phyloP scores from a whole-genome alignment of 92 coral and sea anemone genomes.

The Epizoanthus scotinus region DNA sequence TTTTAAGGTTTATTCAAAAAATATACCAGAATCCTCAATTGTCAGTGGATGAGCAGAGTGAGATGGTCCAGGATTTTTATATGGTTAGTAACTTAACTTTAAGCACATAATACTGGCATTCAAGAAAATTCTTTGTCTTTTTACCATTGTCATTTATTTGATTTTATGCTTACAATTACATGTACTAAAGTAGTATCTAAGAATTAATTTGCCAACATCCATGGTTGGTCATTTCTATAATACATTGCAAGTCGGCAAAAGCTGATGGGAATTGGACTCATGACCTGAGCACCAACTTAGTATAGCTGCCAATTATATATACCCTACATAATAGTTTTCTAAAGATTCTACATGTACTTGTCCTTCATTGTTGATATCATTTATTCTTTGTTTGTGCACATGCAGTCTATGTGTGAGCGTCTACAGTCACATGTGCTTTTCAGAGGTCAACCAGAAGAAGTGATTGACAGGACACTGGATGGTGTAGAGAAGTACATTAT shows the following conservation, averaged over 20 bases:
- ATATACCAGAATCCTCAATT: slow-evolving; percentile 65
- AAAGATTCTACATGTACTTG: too few species aligned
- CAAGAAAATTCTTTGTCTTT: not conserved
- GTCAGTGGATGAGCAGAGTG: slow-evolving; percentile 89
- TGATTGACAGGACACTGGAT: slow-evolving; percentile 81
- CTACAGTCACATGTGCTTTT: slow-evolving; percentile 81
- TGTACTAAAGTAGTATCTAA: too few species aligned
- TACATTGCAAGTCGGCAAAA: too few species aligned
- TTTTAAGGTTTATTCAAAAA: slow-evolving; percentile 74
- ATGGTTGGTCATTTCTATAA: too few species aligned
- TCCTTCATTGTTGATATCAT: too few species aligned
- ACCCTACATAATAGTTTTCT: too few species aligned
- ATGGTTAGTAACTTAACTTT: slow-evolving; percentile 60
- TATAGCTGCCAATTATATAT: too few species aligned
- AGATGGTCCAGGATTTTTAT: slow-evolving; percentile 95
- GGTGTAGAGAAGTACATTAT: slow-evolving; percentile 93
- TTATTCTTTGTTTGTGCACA: not conserved
- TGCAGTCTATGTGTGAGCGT: slow-evolving; percentile 90
- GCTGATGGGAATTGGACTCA: too few species aligned
- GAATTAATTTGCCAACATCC: too few species aligned
- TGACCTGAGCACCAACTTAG: too few species aligned
- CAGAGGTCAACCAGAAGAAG: slow-evolving; percentile 86
- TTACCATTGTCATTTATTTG: too few species aligned
- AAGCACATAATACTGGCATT: not conserved
- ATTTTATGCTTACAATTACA: too few species aligned